Base-by-base conservation (phyloP, 2,797 vertebrate species). In the Acanthurus leucopareius region DNA sequence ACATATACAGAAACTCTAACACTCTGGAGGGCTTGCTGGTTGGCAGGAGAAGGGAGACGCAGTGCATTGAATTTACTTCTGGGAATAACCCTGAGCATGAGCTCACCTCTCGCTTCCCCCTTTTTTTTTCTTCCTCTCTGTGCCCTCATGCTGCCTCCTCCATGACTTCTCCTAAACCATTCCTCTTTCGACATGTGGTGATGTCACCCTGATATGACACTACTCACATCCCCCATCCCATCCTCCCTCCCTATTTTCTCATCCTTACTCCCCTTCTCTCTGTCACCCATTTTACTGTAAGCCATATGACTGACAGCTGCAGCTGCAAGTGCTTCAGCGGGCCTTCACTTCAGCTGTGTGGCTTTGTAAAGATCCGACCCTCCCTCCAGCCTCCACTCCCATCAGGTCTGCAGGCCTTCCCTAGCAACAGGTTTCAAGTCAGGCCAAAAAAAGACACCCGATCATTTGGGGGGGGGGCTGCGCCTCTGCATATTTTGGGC, bases 341-440 rank as follows among this genome's bases (percentile, higher is more conserved):
- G 91, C 89, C 90, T 91, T 94, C 90, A 74, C 90, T 93, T 95
- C 94, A 94, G 94, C 94, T 94, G 94, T 87, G 86, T 92, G 70
- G 92, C 90, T 95, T 93, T 92, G 90, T 90, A 94, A 94, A 94
- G 94, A 92, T 88, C 91, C 53, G 69, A 89, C 91, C 90, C 90
- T 92, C 93, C 91, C 92, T 88, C 82, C 66, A 62, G 69, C 84
- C 79, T 90, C 80, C 82, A 71, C 88, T 91, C 86, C 87, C 79
- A 83, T 73, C 80, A 79, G 86, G 72, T 80, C 68, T 73, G n/a
- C 60, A 45, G 77, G 64, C 84, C 85, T 79, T 79, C 88, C 94
- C 89, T 89, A 93, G 95, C 94, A 96, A 96, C 95, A 96, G 93
- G 93, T 93, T 86, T 90, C 82, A 47, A 92, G 92, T 93, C 92